Conservation (phyloP, 2,113 vertebrate genomes). For the Sylvietta virens region DNA sequence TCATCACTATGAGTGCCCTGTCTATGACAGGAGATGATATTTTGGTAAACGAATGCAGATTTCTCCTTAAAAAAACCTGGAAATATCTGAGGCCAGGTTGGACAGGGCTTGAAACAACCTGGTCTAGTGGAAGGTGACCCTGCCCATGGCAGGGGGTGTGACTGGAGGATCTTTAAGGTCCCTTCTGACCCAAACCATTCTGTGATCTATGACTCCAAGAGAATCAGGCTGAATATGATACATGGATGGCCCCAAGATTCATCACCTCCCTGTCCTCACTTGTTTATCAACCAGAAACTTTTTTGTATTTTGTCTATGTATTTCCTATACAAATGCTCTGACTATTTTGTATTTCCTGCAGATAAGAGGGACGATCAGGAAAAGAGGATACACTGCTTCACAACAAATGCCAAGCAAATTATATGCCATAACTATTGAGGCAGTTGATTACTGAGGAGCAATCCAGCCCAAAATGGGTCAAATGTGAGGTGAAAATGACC, state of each 20-base stretch:
- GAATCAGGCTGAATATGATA: not conserved
- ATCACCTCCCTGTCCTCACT: not conserved
- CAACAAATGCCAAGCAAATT: not conserved
- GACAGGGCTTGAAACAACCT: not conserved
- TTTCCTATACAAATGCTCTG: not conserved
- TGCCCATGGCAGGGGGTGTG: not conserved
- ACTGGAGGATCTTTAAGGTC: not conserved
- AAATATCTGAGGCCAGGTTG: not conserved
- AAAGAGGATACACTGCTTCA: not conserved
- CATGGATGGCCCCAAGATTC: not conserved
- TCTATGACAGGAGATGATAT: not conserved
- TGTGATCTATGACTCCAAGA: not conserved
- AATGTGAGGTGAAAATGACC: not conserved
- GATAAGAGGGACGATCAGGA: not conserved
- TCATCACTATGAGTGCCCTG: not conserved
- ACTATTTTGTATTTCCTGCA: not conserved
- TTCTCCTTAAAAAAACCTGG: not conserved
- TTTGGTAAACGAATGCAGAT: not conserved
- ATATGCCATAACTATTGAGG: not conserved
- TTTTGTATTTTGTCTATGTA: not conserved
- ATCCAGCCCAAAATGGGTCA: not conserved
- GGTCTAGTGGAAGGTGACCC: not conserved
- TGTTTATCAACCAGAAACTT: not conserved
- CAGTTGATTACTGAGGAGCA: not conserved
- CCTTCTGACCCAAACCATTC: not conserved